A percentile compares a stretch with the other conserved stretches of the same genome.
phyloP scores from a whole-genome alignment of 2,113 vertebrate genomes.

The Seriola rivoliana region DNA sequence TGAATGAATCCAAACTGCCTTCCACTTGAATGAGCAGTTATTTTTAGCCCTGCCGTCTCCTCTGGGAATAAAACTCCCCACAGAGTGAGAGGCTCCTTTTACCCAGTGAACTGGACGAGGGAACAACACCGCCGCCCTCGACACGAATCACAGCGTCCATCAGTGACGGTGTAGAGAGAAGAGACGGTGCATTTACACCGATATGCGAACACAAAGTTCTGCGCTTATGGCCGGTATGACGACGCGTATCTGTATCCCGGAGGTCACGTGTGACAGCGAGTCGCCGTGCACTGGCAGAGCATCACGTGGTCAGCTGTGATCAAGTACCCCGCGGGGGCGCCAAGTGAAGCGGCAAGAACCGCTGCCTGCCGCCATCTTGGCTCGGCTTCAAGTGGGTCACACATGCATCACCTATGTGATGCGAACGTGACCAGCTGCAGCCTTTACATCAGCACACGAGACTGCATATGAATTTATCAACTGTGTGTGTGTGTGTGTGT shows the following conservation, averaged over 20 bases:
- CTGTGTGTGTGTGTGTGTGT: no score
- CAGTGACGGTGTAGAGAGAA: neutral
- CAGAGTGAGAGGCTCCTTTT: neutral
- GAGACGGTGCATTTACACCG: neutral
- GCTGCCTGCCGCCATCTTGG: constrained; percentile 21
- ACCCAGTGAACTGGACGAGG: neutral
- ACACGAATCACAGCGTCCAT: neutral
- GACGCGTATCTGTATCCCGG: neutral
- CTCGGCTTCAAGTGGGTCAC: constrained; percentile 59
- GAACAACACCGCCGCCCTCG: constrained; percentile 12
- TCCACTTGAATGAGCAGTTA: constrained; percentile 43
- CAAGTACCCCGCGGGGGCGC: constrained; percentile 51
- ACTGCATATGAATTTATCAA: neutral
- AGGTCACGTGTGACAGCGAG: constrained; percentile 18
- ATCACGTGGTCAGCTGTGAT: constrained; percentile 56
- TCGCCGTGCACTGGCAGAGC: constrained; percentile 12
- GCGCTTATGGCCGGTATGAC: neutral
- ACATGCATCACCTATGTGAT: constrained; percentile 40
- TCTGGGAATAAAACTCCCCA: constrained; percentile 42
- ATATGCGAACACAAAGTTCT: neutral
- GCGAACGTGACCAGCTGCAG: constrained; percentile 36
- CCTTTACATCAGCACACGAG: neutral
- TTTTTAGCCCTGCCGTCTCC: constrained; percentile 54
- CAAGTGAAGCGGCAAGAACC: constrained; percentile 16
- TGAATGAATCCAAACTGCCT: constrained; percentile 29